A percentile compares a stretch with the other conserved stretches of the same genome.
Conservation (phyloP, 2,797 vertebrate genomes). For the Hylomyscus alleni region DNA sequence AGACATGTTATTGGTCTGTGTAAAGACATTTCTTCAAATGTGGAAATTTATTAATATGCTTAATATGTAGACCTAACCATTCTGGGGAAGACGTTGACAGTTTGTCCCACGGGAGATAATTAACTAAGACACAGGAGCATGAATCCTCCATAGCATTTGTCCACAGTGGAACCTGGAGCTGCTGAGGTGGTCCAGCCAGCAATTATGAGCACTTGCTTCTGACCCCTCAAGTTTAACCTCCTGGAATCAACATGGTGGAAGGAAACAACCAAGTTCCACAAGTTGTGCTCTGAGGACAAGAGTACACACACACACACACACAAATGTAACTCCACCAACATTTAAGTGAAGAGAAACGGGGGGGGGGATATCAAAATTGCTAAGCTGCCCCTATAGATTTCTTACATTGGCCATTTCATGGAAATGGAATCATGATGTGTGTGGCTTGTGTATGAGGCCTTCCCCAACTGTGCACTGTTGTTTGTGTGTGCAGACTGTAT, state of each 20-base stretch:
- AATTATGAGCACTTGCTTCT: neutral
- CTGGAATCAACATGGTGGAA: neutral
- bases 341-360: neutral
- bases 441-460: neutral
- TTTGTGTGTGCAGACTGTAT: neutral
- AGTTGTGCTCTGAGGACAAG: neutral
- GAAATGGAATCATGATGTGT: too few species aligned
- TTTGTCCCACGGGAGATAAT: neutral
- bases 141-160: neutral
- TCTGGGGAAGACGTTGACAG: neutral
- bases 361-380: neutral
- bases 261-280: neutral
- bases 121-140: neutral
- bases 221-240: too few species aligned
- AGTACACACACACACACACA: neutral
- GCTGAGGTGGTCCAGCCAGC: neutral
- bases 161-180: neutral
- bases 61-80: neutral
- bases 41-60: neutral
- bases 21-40: constrained; percentile 43
- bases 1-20: neutral
- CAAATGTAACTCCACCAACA: neutral
- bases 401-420: neutral
- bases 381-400: neutral
- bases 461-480: neutral